Evolutionary conservation across 1,140 invertebrate genomes (phyloP).

Genomic region (Drosophila santomea): DNA sequence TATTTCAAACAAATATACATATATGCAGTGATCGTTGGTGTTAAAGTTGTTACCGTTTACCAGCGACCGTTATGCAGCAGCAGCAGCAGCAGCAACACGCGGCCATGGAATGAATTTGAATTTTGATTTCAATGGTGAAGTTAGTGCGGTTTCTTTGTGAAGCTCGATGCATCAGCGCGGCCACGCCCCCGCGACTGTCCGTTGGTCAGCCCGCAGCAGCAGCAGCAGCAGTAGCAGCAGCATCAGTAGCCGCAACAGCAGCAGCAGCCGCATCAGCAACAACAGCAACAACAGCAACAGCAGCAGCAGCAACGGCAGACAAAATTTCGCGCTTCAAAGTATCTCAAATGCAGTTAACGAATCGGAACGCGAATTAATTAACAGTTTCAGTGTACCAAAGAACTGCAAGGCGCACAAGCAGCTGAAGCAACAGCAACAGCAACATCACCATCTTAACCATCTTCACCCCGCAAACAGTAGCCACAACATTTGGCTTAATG

Average conservation of each 20-base stretch:
- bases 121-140: constrained; percentile 48
- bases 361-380: constrained; percentile 82
- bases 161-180: constrained; percentile 53
- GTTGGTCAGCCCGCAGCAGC: constrained; percentile 8
- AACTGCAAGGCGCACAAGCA: constrained; percentile 58
- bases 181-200: constrained; percentile 24
- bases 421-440: constrained; percentile 20
- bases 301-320: constrained; percentile 24
- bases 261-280: constrained; percentile 1
- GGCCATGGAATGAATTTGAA: constrained; percentile 61
- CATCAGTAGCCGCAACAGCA: not conserved
- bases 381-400: constrained; percentile 80
- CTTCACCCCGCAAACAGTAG: constrained; percentile 41
- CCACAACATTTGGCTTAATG: constrained; percentile 45
- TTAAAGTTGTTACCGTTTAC: constrained; percentile 52
- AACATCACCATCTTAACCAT: constrained; percentile 15
- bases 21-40: constrained; percentile 35
- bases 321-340: constrained; percentile 81
- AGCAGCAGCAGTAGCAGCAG: not conserved
- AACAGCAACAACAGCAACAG: not conserved
- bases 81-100: constrained; percentile 57
- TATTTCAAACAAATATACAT: not conserved
- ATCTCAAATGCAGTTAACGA: constrained; percentile 78
- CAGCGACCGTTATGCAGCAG: constrained; percentile 51
- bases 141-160: constrained; percentile 34